phyloP scores from a whole-genome alignment of 2,797 vertebrate genomes.

The Brachyalestes nurse region DNA sequence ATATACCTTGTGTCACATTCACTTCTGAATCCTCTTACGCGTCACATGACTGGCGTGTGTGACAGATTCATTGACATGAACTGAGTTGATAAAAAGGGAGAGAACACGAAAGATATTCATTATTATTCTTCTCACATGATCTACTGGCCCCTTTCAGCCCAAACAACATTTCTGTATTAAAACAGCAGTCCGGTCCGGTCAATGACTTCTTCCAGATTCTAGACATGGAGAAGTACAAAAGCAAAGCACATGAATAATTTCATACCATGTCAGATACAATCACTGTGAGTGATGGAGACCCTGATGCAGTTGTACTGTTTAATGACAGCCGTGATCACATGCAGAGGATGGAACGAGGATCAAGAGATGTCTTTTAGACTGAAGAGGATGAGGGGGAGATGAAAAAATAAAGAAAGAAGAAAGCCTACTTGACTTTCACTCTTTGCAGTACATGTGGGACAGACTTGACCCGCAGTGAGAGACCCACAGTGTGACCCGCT shows the following conservation, averaged over 20 bases:
- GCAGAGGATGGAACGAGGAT: not conserved
- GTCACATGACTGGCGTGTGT: too few species aligned
- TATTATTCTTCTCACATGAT: too few species aligned
- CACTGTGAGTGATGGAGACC: not conserved
- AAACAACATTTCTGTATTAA: not conserved
- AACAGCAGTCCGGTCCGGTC: not conserved
- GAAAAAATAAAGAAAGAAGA: not conserved
- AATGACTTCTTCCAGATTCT: not conserved
- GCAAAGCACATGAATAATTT: constrained; percentile 10
- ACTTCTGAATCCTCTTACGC: too few species aligned
- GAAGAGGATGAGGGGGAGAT: not conserved
- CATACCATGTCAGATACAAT: constrained; percentile 1
- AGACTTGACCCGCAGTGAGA: not conserved
- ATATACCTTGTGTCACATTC: too few species aligned
- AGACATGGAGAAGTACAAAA: not conserved
- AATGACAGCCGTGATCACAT: not conserved
- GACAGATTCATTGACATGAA: too few species aligned
- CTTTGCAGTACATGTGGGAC: not conserved
- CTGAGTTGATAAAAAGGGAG: too few species aligned
- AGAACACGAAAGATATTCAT: too few species aligned
- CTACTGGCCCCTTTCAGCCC: not conserved
- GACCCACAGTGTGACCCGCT: not conserved
- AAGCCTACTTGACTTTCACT: not conserved
- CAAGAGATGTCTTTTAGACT: not conserved
- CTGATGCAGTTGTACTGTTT: constrained; percentile 15